Base-by-base conservation (phyloP, 2,888 invertebrate species). In the Platypus cylindrus region DNA sequence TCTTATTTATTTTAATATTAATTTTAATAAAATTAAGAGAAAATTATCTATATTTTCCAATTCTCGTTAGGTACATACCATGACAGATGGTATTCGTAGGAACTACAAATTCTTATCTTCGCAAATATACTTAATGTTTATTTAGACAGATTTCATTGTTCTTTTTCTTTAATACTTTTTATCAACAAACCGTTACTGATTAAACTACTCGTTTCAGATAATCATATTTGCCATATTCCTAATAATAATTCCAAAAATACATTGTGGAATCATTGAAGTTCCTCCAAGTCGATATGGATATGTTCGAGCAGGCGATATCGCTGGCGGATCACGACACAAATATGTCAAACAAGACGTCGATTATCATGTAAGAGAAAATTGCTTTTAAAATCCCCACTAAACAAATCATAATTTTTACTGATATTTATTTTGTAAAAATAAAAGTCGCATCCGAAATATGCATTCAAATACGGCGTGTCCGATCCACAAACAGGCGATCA, bases 401-500 rank as follows among this genome's bases (percentile, higher is more conserved):
- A 9, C 20, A 20, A 20, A 20, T 7, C 9, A 7, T 5, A 7
- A 20, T 20, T 20, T 20, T 20, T 20, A 26, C 4, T 15, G 8
- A n/a, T 16, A 17, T 38, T 4, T 32, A 4, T 12, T 50, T 49
- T 33, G n/a, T n/a, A n/a, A n/a, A n/a, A n/a, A n/a, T n/a, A n/a
- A n/a, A 59, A 73, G 72, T 60, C 70, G 1, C 62, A 69, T 43
- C 71, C 73, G 4, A 70, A 70, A 54, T 73, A 73, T 48, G 62
- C 67, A 27, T 72, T 68, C 48, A 71, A 72, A 52, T 73, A 73
- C 47, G 63, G 72, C 22, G 73, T 73, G n/a, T 67, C 67, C 5
- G 73, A 73, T 50, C 71, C 72, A 2, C 66, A 68, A 44, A 73
- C 73, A 11, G 73, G 73, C 15, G 73, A 73, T 48, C 65, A 68